A percentile compares a stretch with the other conserved stretches of the same genome.
Evolutionary conservation across 2,797 vertebrate genomes (phyloP).

Genomic region (Aldrovandia affinis): DNA sequence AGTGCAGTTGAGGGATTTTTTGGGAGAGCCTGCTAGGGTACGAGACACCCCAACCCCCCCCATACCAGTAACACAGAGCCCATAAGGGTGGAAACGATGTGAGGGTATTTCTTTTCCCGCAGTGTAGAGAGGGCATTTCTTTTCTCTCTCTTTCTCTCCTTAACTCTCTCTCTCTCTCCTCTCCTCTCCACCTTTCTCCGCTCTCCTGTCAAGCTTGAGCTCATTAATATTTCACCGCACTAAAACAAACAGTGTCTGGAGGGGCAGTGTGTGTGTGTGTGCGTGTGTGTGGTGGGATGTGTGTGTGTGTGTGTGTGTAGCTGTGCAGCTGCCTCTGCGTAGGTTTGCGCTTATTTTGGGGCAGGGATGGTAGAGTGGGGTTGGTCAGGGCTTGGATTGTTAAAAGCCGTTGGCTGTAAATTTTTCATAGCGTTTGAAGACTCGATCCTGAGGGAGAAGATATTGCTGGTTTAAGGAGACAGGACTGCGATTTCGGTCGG

Average conservation of each 20-base stretch:
- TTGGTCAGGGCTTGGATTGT: background rate
- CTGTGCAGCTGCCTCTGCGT: background rate
- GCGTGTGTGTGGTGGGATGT: background rate
- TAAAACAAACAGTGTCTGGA: conserved; percentile 16
- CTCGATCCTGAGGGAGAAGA: background rate
- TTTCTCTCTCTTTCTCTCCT: background rate
- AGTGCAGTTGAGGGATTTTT: too few species aligned
- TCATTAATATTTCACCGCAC: background rate
- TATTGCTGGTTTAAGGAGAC: background rate
- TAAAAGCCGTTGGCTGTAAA: conserved; percentile 30
- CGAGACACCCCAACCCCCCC: too few species aligned
- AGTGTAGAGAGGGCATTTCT: too few species aligned
- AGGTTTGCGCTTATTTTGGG: background rate
- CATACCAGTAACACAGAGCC: too few species aligned
- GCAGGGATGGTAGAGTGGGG: background rate
- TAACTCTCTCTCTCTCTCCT: background rate
- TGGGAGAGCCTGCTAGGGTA: too few species aligned
- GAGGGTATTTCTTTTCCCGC: too few species aligned
- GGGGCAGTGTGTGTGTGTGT: background rate
- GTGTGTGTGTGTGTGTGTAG: background rate
- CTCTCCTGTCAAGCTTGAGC: background rate
- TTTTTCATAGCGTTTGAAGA: conserved; percentile 18
- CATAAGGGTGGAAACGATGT: too few species aligned
- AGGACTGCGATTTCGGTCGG: background rate
- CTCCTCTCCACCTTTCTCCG: background rate